Base-by-base conservation (phyloP, 2,113 vertebrate genomes). In the Pluvialis apricaria region DNA sequence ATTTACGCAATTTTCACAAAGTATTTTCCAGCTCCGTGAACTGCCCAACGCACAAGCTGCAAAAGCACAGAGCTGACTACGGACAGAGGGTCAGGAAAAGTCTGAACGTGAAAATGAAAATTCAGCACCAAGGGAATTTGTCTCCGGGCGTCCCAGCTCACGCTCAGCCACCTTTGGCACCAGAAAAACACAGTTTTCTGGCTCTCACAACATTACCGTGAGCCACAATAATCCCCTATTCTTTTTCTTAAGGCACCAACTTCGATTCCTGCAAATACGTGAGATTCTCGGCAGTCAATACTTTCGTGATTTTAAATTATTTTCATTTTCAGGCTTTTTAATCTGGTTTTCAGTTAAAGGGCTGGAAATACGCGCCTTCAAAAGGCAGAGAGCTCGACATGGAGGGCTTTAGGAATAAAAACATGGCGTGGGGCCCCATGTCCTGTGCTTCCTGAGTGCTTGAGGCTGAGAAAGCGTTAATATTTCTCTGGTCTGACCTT, bases 341-440 rank as follows among this genome's bases (percentile, higher is more conserved):
- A 42, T 38, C 44, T 13, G 24, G 15, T 82, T 92, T 54, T 28
- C 29, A 7, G 31, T 4, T 5, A 61, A 34, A 58, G 3, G 11
- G 45, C 32, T 86, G 36, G 57, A 58, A 66, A 66, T 6, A 25
- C 0, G 4, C 28, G 2, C 22, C 2, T 24, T 25, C 45, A 16
- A n/a, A 32, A 38, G 22, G 75, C 66, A 68, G 28, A 20, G 12
- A 52, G 69, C 26, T 57, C 8, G 0, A 6, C 49, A 4, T 1
- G 3, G 32, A 47, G 36, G 36, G 8, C 13, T 79, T 70, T 13
- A 18, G 57, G 82, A 26, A 18, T 10, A 44, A 5, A 13, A 22
- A 10, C 25, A 1, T 2, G 2, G 8, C 1, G 13, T 40, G 24
- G 20, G 38, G 6, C 14, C 85, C 14, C 5, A 4, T 2, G 7